Conservation (phyloP, 2,113 vertebrate genomes). For the Onychorhynchus coronatus region DNA sequence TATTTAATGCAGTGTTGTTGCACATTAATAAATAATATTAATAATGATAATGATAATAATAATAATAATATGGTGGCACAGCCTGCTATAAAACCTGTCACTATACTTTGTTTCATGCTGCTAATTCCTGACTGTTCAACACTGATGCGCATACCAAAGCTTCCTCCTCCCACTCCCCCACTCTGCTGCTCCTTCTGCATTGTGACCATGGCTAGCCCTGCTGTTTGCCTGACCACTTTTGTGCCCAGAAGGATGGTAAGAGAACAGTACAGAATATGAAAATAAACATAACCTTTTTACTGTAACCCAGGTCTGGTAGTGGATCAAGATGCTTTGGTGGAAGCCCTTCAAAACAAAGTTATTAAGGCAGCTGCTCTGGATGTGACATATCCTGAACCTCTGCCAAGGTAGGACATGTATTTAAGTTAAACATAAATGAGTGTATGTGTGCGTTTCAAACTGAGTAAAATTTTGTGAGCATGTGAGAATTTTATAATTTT, state of each 20-base stretch:
- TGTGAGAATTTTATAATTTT: background rate
- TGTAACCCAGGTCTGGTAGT: conserved; percentile 72
- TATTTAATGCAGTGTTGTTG: background rate
- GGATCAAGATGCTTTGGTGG: conserved; percentile 81
- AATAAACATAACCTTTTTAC: background rate
- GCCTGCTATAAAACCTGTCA: background rate
- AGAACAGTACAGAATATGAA: background rate
- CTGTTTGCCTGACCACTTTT: background rate
- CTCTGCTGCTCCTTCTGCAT: background rate
- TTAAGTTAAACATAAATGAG: background rate
- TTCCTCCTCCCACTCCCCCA: background rate
- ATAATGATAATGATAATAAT: background rate
- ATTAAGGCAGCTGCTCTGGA: conserved; percentile 81
- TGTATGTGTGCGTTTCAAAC: background rate
- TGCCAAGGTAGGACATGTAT: conserved; percentile 73
- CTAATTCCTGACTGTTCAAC: background rate
- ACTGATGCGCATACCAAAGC: background rate
- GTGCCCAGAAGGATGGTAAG: background rate
- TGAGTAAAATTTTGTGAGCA: background rate
- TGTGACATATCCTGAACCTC: conserved; percentile 81
- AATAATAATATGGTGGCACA: background rate
- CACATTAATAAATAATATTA: no score
- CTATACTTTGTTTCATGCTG: background rate
- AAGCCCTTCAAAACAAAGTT: conserved; percentile 73
- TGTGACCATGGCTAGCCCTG: background rate